These are phyloP conservation scores for Lytechinus pictus DNA, from an alignment of 35 echinoderm and acorn worm genomes.

Conservation along the genomic window DNA sequence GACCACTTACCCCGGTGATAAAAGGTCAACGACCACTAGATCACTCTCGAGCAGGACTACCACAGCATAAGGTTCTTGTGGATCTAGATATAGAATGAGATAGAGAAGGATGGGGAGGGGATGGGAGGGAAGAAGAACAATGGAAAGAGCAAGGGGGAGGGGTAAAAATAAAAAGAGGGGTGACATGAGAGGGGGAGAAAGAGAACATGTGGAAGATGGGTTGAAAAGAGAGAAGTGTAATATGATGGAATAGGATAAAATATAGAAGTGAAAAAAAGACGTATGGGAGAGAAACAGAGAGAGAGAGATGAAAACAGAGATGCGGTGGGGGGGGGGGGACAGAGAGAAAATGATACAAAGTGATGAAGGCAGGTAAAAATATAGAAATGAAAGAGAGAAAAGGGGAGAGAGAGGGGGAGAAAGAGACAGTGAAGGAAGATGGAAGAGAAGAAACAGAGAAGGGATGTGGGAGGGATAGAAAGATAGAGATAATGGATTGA, in stretches of 20 bases:
- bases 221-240: not conserved
- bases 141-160: not conserved
- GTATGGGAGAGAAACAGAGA: too few relatives aligned
- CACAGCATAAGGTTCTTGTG: slow-evolving; percentile 97
- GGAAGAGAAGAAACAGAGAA: too few relatives aligned
- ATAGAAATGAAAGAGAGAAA: not conserved
- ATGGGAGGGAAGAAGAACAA: not conserved
- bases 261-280: too few relatives aligned
- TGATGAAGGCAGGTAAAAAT: too few relatives aligned
- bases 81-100: slow-evolving; percentile 61
- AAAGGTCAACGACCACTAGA: slow-evolving; percentile 95
- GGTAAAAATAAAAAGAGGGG: not conserved
- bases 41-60: slow-evolving; percentile 96
- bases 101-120: not conserved
- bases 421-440: too few relatives aligned
- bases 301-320: too few relatives aligned
- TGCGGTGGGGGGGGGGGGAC: too few relatives aligned
- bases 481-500: too few relatives aligned
- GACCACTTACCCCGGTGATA: slow-evolving; percentile 88
- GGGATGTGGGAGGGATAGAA: too few relatives aligned
- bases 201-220: not conserved
- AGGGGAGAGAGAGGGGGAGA: not conserved
- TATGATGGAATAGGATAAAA: too few relatives aligned
- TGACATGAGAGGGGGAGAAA: not conserved
- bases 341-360: too few relatives aligned